Percentiles rank a stretch among this genome's conserved stretches.
Conservation (phyloP, 2,797 vertebrate genomes). For the Myiothlypis coronata region DNA sequence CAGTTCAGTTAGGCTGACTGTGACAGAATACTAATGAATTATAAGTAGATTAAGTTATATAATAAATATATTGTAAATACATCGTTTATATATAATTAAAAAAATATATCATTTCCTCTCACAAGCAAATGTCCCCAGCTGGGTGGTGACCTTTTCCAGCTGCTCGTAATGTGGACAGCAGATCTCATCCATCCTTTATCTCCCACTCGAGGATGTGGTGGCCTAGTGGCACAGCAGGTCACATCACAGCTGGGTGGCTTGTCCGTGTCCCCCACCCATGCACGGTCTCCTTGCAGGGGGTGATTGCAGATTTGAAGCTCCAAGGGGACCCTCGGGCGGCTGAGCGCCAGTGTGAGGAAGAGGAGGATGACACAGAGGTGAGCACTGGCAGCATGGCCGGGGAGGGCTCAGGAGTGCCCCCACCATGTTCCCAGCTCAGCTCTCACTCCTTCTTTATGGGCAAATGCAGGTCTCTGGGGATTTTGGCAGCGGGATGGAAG, state of each 20-base stretch:
- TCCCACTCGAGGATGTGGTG: fast-evolving
- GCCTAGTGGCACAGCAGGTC: fast-evolving
- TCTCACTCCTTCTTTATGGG: neutral
- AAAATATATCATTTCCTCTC: neutral
- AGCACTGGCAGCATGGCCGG: neutral
- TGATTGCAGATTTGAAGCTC: constrained; percentile 86
- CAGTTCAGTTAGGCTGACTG: neutral
- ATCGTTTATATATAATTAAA: neutral
- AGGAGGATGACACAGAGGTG: constrained; percentile 86
- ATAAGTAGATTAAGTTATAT: neutral
- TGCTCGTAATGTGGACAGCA: fast-evolving
- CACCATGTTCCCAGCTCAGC: fast-evolving
- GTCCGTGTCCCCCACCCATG: fast-evolving
- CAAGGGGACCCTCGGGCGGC: constrained; percentile 82
- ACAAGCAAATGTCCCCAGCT: neutral
- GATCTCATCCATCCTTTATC: neutral
- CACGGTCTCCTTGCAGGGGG: constrained; percentile 74
- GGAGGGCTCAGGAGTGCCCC: fast-evolving
- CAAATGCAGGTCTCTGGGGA: constrained; percentile 65
- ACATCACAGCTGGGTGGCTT: fast-evolving
- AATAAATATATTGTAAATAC: neutral
- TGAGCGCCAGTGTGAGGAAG: constrained; percentile 86
- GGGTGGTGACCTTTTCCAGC: neutral
- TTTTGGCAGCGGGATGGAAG: constrained; percentile 68
- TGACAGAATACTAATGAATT: neutral